Base-by-base conservation (phyloP, 2,888 invertebrate species). In the Orthosia gothica region DNA sequence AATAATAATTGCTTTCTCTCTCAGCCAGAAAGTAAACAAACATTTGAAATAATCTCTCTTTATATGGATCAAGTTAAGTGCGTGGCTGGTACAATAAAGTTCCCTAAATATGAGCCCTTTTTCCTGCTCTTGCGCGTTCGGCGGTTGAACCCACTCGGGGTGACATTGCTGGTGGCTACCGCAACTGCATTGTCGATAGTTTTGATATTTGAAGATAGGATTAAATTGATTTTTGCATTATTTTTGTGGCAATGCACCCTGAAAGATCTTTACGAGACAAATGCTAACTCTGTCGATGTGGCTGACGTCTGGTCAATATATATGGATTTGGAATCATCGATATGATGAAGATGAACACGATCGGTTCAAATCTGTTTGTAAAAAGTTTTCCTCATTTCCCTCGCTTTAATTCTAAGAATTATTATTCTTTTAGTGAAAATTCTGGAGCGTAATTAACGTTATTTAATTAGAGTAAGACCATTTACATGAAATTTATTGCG, bases 91-190 rank as follows among this genome's bases (percentile, higher is more conserved):
- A 70, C 85, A 89, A 90, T 90, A 91, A 90, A 90, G 86, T 89
- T 89, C 90, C 89, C 89, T 89, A 85, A 88, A 83, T 85, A 89
- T 86, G 87, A 93, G 90, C 92, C 93, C 94, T 94, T 94, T 94
- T 94, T 93, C 93, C 90, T 87, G 89, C 88, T 88, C 90, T 87
- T 89, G 91, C 90, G 85, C 90, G 89, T 90, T 92, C 94, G 95
- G 95, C 92, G 93, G 82, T 96, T 96, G 96, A 96, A 95, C 96
- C 91, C 95, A 89, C 84, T 75, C 93, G 91, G 94, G 96, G 95
- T 96, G 96, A 96, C 96, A 96, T 96, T 96, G 96, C 93, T 83
- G 85, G 88, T 88, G 88, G 82, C 87, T 89, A 84, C 84, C 84
- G 76, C 72, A 78, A 83, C 80, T 76, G 80, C 73, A 76, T 73